Evolutionary conservation across 1,140 invertebrate genomes (phyloP).

Genomic region (Zaprionus lachaisei): DNA sequence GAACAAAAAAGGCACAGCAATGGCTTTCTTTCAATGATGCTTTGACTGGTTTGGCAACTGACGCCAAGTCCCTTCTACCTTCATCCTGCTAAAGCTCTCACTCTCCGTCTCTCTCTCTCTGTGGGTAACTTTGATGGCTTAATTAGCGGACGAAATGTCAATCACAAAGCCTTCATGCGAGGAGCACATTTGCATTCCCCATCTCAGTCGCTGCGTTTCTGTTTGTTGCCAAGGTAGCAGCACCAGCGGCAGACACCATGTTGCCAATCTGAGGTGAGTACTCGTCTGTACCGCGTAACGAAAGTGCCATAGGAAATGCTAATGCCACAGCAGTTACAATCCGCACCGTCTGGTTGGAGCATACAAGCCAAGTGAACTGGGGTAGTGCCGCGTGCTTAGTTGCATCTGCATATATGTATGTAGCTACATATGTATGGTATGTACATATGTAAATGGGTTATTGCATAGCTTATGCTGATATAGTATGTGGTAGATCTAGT

Average conservation of each 20-base stretch:
- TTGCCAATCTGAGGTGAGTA: neutral
- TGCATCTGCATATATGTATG: neutral
- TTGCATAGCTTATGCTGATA: neutral
- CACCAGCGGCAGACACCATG: neutral
- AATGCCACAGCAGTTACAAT: constrained; percentile 1
- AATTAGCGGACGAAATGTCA: constrained; percentile 1
- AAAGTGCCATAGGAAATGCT: neutral
- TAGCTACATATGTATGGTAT: neutral
- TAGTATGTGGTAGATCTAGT: neutral
- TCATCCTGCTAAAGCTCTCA: neutral
- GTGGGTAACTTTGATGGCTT: neutral
- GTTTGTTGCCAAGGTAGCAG: neutral
- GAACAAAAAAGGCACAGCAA: neutral
- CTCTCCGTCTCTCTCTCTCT: neutral
- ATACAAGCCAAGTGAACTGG: neutral
- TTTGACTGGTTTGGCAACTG: neutral
- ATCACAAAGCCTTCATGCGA: neutral
- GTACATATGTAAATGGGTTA: neutral
- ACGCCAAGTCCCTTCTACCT: neutral
- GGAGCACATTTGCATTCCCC: neutral
- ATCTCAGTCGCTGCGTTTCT: neutral
- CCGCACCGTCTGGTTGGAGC: neutral
- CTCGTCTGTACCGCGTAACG: neutral
- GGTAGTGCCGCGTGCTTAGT: neutral
- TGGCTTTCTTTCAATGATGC: neutral